A percentile compares a stretch with the other conserved stretches of the same genome.
Evolutionary conservation across 1,140 invertebrate genomes (phyloP).

Genomic region (Drosophila prosaltans): DNA sequence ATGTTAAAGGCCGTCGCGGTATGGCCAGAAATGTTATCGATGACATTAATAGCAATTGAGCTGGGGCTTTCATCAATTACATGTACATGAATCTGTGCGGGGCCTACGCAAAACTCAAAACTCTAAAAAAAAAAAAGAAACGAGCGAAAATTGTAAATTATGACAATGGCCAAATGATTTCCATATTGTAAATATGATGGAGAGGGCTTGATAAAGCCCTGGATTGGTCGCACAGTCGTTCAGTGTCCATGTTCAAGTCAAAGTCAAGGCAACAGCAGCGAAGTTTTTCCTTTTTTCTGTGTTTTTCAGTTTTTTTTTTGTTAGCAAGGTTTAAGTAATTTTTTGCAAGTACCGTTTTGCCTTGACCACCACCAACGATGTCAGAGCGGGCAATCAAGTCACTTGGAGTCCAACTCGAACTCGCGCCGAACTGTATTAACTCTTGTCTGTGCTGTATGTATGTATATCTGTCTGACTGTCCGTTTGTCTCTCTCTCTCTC

Average conservation of each 20-base stretch:
- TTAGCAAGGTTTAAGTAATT: conserved; percentile 47
- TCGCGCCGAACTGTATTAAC: conserved; percentile 78
- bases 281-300: conserved; percentile 1
- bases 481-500: not conserved
- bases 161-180: conserved; percentile 78
- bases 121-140: too few species aligned
- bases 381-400: conserved; percentile 69
- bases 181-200: conserved; percentile 74
- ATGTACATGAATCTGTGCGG: conserved; percentile 46
- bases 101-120: conserved; percentile 53
- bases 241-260: conserved; percentile 61
- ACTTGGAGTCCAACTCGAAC: conserved; percentile 48
- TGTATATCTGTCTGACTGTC: conserved; percentile 51
- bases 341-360: conserved; percentile 73
- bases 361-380: conserved; percentile 70
- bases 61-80: conserved; percentile 77
- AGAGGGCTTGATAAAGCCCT: conserved; percentile 64
- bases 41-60: conserved; percentile 79
- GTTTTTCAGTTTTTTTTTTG: conserved; percentile 46
- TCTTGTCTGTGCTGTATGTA: conserved; percentile 41
- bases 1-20: conserved; percentile 13
- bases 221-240: conserved; percentile 29
- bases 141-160: conserved; percentile 71
- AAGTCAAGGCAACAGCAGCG: conserved; percentile 57
- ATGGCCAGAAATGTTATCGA: conserved; percentile 63